These are phyloP conservation scores for Vireo griseus DNA, from an alignment of 2,797 vertebrate genomes.

Conservation along the genomic window DNA sequence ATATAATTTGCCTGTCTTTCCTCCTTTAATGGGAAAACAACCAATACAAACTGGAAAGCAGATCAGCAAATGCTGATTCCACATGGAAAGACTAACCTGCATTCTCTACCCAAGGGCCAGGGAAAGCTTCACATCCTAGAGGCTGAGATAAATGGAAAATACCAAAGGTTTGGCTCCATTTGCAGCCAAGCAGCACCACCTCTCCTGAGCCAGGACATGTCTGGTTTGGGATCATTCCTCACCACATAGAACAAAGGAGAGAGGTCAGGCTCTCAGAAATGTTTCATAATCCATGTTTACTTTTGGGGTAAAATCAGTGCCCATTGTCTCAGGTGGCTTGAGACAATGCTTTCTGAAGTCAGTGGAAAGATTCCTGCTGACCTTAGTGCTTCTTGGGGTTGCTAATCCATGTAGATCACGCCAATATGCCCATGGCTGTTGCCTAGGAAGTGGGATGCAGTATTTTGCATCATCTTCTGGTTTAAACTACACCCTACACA, in stretches of 20 bases:
- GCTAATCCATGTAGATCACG: neutral
- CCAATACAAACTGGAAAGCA: neutral
- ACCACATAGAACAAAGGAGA: neutral
- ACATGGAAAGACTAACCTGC: neutral
- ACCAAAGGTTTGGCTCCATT: neutral
- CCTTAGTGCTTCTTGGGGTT: neutral
- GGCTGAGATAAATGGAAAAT: neutral
- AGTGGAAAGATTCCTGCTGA: neutral
- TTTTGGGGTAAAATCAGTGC: neutral
- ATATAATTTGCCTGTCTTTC: neutral
- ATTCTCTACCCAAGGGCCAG: neutral
- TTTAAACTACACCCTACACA: neutral
- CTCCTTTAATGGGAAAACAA: neutral
- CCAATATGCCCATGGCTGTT: neutral
- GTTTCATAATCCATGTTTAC: neutral
- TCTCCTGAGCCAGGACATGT: neutral
- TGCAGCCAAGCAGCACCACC: neutral
- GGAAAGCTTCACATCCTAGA: neutral
- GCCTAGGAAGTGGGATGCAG: neutral
- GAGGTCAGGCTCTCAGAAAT: neutral
- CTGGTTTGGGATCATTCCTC: neutral
- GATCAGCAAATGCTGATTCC: neutral
- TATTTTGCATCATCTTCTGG: slow-evolving; percentile 1
- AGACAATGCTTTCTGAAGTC: neutral
- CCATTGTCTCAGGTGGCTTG: neutral